Percentiles rank a stretch among this genome's conserved stretches.
phyloP scores from a whole-genome alignment of 2,797 vertebrate species.

The Sebastes minor region DNA sequence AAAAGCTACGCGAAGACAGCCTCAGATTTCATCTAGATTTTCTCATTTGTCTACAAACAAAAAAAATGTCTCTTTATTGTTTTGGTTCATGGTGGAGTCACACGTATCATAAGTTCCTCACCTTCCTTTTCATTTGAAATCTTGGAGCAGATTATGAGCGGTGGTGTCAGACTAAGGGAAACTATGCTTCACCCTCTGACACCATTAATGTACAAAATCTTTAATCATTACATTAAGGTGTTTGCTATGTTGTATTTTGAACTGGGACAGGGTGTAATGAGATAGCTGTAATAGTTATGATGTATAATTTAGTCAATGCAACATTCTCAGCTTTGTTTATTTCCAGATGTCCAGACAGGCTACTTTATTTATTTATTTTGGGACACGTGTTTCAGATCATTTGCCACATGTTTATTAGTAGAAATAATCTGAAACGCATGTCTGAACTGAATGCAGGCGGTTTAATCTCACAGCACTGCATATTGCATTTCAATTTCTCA shows the following conservation, averaged over 20 bases:
- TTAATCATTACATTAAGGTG: not conserved
- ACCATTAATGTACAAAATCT: not conserved
- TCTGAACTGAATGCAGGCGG: not conserved
- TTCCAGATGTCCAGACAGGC: constrained; percentile 23
- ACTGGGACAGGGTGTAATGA: not conserved
- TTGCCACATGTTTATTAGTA: constrained; percentile 21
- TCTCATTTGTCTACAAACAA: not conserved
- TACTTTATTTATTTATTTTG: constrained; percentile 28
- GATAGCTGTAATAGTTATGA: constrained; percentile 1
- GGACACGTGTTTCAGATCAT: constrained; percentile 35
- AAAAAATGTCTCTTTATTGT: not conserved
- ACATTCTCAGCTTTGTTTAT: not conserved
- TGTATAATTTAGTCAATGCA: constrained; percentile 4
- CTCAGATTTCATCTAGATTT: not conserved
- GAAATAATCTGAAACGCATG: constrained; percentile 30
- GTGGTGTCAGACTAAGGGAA: not conserved
- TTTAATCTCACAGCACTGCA: not conserved
- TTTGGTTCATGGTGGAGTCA: not conserved
- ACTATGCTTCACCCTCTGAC: not conserved
- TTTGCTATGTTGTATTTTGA: not conserved
- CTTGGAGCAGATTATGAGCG: not conserved
- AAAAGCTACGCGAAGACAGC: not conserved
- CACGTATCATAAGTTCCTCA: not conserved
- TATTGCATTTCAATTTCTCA: not conserved
- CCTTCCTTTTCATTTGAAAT: constrained; percentile 2